Evolutionary conservation across 2,113 vertebrate species (phyloP), one percentile per base, ranked within the genome.

Genomic region (Burhinus oedicnemus): DNA sequence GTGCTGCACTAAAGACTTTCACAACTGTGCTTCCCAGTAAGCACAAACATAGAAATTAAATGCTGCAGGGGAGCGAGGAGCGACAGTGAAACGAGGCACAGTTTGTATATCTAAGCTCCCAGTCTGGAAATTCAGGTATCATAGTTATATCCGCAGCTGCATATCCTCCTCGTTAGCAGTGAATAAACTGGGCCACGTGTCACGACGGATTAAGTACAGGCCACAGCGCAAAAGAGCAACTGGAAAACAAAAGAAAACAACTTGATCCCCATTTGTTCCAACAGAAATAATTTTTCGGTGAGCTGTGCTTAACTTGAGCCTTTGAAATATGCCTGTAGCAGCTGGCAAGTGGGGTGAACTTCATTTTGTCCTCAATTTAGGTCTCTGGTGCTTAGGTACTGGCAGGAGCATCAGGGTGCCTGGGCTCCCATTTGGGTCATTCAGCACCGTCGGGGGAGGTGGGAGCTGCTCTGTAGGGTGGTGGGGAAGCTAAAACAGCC

Each of bases 131-230:
- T 86, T 51, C 54, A 86, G 76, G 45, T 95, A 81, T 70, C 13
- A 15, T 20, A 40, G 36, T 38, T 36, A 3, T 22, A 54, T 32
- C 25, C 0, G 0, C 72, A 45, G 40, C 40, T 25, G 6, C 17
- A 21, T 29, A 42, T 42, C 19, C 23, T 23, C 51, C 83, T 91
- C 14, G 13, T 95, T 95, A 96, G 70, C 52, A 26, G 34, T 5
- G 74, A 71, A 52, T 85, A 94, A 96, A 95, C 25, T 84, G 52
- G 91, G 84, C 77, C 89, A 77, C 61, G 5, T 65, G 91, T 96
- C 94, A 89, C 52, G 75, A 55, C 83, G 68, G 38, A 95, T 95
- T 95, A 94, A 81, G 55, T 12, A 87, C 80, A 94, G 68, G 32
- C 68, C 71, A 42, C 0, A 5, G 89, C 12, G 0, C 76, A 77